Conservation (phyloP, 2,113 vertebrate species). For the Gnathonemus echidnorhynchus region DNA sequence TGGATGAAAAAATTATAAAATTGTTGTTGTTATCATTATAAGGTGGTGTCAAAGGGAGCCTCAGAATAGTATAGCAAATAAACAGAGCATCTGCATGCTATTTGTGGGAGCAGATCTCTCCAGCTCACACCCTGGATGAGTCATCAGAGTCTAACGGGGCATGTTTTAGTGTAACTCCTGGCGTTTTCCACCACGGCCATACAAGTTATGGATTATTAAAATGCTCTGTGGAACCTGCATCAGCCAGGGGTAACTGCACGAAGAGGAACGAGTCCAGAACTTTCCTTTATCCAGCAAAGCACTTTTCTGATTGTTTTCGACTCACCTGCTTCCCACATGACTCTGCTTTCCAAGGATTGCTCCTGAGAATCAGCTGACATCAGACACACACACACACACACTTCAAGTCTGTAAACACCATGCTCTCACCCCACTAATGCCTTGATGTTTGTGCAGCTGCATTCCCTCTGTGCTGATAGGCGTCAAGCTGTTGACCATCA, state of each 20-base stretch:
- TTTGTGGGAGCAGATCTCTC: conserved; percentile 22
- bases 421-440: neutral
- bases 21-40: neutral
- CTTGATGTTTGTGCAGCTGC: neutral
- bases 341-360: neutral
- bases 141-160: conserved; percentile 49
- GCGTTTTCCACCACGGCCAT: conserved; percentile 18
- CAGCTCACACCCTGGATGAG: conserved; percentile 44
- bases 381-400: neutral
- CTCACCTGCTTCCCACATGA: neutral
- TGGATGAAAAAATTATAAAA: neutral
- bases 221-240: conserved; percentile 13
- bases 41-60: neutral
- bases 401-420: neutral
- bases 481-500: neutral
- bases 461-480: neutral
- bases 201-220: conserved; percentile 19
- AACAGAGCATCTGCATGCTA: neutral
- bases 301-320: neutral
- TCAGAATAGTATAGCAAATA: neutral
- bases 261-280: neutral
- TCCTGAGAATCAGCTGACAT: neutral
- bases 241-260: neutral
- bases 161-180: conserved; percentile 46
- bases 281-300: neutral